Percentiles rank a stretch among this genome's conserved stretches.
Conservation (phyloP, 1,140 invertebrate genomes). For the Aphelenchoides fujianensis region DNA sequence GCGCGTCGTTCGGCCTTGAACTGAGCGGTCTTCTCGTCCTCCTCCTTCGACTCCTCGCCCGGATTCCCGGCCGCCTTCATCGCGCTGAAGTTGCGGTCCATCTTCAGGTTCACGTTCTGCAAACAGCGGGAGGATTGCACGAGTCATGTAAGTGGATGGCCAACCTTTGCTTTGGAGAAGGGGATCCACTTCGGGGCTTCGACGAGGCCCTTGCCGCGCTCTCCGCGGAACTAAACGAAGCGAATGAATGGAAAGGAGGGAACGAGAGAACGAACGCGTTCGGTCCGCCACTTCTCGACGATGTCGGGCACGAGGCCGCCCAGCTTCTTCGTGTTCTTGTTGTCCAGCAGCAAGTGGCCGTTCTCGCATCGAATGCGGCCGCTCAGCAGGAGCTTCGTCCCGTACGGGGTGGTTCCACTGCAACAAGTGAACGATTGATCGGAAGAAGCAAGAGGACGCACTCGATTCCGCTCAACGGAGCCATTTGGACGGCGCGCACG, state of each 20-base stretch:
- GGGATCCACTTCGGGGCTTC: slow-evolving; percentile 27
- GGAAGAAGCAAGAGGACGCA: too few relatives aligned
- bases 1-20: slow-evolving; percentile 12
- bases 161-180: slow-evolving; percentile 12
- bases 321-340: slow-evolving; percentile 60
- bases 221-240: slow-evolving; percentile 18
- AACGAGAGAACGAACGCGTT: slow-evolving; percentile 59
- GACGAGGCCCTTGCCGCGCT: background rate
- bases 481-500: slow-evolving; percentile 60
- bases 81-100: slow-evolving; percentile 13
- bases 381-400: slow-evolving; percentile 62
- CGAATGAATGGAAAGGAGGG: too few relatives aligned
- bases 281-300: slow-evolving; percentile 63
- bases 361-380: slow-evolving; percentile 61
- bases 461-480: slow-evolving; percentile 57
- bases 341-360: slow-evolving; percentile 62
- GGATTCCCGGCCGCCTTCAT: background rate
- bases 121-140: background rate
- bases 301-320: slow-evolving; percentile 63
- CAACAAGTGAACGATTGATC: slow-evolving; percentile 34
- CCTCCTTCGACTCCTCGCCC: background rate
- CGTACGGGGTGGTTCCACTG: slow-evolving; percentile 63
- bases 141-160: too few relatives aligned
- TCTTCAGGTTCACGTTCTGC: slow-evolving; percentile 17
- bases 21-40: slow-evolving; percentile 16